A percentile compares a stretch with the other conserved stretches of the same genome.
Evolutionary conservation across 2,888 invertebrate species (phyloP).

Genomic region (Diaphora mendica): DNA sequence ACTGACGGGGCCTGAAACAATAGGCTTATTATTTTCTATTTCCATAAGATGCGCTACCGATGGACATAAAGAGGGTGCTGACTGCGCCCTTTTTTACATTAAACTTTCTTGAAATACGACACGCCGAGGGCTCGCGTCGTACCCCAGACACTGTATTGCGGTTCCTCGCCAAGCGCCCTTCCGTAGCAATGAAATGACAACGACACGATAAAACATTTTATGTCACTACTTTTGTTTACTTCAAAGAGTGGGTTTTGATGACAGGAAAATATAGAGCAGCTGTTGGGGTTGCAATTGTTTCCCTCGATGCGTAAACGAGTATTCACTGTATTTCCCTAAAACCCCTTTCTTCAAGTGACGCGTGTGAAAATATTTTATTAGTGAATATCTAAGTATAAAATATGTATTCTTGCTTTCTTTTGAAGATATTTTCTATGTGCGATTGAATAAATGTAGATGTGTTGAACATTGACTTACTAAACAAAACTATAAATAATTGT

Average conservation of each 20-base stretch:
- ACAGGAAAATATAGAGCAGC: conserved; percentile 58
- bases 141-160: conserved; percentile 57
- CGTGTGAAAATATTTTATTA: conserved; percentile 49
- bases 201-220: conserved; percentile 78
- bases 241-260: conserved; percentile 67
- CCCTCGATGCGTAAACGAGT: conserved; percentile 42
- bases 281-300: conserved; percentile 60
- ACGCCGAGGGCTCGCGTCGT: conserved; percentile 56
- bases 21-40: conserved; percentile 31
- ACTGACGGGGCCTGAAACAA: conserved; percentile 28
- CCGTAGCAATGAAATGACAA: conserved; percentile 55
- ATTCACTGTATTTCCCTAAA: conserved; percentile 62
- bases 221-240: conserved; percentile 76
- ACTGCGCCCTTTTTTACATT: conserved; percentile 74
- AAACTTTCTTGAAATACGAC: conserved; percentile 77
- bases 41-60: conserved; percentile 58
- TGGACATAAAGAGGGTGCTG: conserved; percentile 64
- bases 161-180: conserved; percentile 54
- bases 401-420: conserved; percentile 15
- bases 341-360: conserved; percentile 54
- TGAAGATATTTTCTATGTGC: not conserved
- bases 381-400: conserved; percentile 31
- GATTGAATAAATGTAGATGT: not conserved
- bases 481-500: not conserved
- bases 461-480: not conserved